These are phyloP conservation scores for Uropsilus gracilis DNA, from an alignment of 2,113 vertebrate species.

Conservation along the genomic window DNA sequence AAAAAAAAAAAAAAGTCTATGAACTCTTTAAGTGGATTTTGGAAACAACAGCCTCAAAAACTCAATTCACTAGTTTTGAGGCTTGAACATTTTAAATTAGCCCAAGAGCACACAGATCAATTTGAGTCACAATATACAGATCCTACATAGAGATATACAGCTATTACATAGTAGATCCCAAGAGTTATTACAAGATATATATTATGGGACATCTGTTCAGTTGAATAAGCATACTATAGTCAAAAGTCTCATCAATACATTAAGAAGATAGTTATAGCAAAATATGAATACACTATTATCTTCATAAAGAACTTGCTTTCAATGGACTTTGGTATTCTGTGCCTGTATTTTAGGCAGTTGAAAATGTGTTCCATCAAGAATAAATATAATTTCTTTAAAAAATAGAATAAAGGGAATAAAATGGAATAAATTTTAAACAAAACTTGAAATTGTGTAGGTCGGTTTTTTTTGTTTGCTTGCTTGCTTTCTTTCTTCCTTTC, in stretches of 20 bases:
- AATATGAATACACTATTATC: constrained; percentile 68
- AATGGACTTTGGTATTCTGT: constrained; percentile 45
- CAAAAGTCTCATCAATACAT: constrained; percentile 69
- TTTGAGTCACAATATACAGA: not conserved
- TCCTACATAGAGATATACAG: not conserved
- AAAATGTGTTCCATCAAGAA: constrained; percentile 61
- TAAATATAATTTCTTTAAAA: constrained; percentile 66
- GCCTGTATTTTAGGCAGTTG: constrained; percentile 66
- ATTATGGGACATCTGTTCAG: not conserved
- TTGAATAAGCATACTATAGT: constrained; percentile 61
- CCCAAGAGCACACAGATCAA: not conserved
- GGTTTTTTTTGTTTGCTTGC: too few species aligned
- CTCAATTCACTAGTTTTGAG: not conserved
- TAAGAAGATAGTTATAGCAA: constrained; percentile 66
- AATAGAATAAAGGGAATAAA: too few species aligned
- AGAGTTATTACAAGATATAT: not conserved
- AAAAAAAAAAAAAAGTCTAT: not conserved
- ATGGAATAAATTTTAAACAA: constrained; percentile 55
- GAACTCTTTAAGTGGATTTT: not conserved
- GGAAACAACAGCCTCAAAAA: not conserved
- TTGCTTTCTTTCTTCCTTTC: too few species aligned
- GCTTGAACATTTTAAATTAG: not conserved
- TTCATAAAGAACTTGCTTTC: constrained; percentile 63
- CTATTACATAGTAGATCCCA: not conserved
- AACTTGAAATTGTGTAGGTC: too few species aligned